Base-by-base conservation (phyloP, 1,140 invertebrate genomes). In the Drosophila subpulchrella region DNA sequence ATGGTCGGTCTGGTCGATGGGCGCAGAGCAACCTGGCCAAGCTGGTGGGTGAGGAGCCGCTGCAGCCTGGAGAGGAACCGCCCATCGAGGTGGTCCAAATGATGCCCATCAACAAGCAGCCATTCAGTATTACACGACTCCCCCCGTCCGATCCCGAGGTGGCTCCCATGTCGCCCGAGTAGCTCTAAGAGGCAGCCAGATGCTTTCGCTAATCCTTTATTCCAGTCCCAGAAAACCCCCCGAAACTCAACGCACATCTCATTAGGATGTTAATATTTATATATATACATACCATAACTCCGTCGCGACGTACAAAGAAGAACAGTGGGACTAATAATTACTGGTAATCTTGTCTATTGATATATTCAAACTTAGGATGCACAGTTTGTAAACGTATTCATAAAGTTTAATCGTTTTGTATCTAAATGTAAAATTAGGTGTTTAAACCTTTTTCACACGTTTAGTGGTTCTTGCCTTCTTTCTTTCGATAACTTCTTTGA, bases 1-100 rank as follows among this genome's bases (percentile, higher is more conserved):
- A 95, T 91, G 93, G 94, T 10, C 94, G 93, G 13, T 94, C 94
- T 41, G 95, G 95, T 10, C 94, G 94, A 41, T 95, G 95, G 95
- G 94, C 94, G 38, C 94, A 94, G 57, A 95, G 94, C 2, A 94
- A 94, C 38, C 81, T 96, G 38, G 95, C 94, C 12, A 94, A 94
- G 73, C 93, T 95, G 7, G 93, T 94, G n/a, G 92, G 91, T 6
- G 93, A 93, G 36, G 93, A 93, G 56, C 92, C 90, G 11, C 47
- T 90, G 11, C 91, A 91, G 51, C 86, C 86, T 0, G 91, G 89
- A 12, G 90, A 91, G 50, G 91, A 92, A 57, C 86, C 83, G 10
- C 89, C 90, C 6, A 91, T 92, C 27, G 90, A 92, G 55, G 89
- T 84, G 6, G 75, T 86, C 6, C 91, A 92, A 27, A 91, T 92